Evolutionary conservation across 1,140 invertebrate species (phyloP), one percentile per base, ranked within the genome.

Genomic region (Tyrophagus putrescentiae): DNA sequence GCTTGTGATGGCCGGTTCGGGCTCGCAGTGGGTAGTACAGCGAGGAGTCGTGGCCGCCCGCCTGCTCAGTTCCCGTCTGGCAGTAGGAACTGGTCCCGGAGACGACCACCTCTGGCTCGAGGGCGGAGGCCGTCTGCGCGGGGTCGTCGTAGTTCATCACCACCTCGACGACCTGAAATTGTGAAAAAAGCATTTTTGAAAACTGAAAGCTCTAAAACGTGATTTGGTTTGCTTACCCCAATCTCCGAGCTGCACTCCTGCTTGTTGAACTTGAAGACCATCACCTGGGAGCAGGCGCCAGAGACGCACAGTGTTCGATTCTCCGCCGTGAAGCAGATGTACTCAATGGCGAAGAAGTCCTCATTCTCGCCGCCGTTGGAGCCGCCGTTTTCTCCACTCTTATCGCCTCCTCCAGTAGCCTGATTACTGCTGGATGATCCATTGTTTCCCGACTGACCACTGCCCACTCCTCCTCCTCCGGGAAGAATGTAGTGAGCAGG

Each of bases 221-320:
- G n/a, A n/a, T n/a, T n/a, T n/a, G n/a, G n/a, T n/a, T n/a, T n/a
- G n/a, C 80, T 79, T 71, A 90, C 88, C 67, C 83, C 77, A 45
- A 87, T 83, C 75, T 96, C 92, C 21, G 83, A 80, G 65, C 78
- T 80, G 64, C 79, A 79, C 72, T 98, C 94, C 59, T 81, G 79
- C 75, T 95, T 96, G 61, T 84, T 83, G 75, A 94, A 98, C 71
- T 88, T 89, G 76, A 94, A 98, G 27, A 97, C 76, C 65, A 96
- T 82, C 65, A 98, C 85, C 75, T 98, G 91, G 62, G 85, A 84
- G 66, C 84, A 83, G 32, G 86, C 82, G 11, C 92, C 88, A 59
- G 90, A 92, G 21, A 97, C 80, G 65, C 83, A 84, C 60, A 98
- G 76, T 64, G 88, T 81, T 42, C 85, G 79, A 65, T 89, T 94